Base-by-base conservation (phyloP, 2,888 invertebrate species). In the Papilio gigon region DNA sequence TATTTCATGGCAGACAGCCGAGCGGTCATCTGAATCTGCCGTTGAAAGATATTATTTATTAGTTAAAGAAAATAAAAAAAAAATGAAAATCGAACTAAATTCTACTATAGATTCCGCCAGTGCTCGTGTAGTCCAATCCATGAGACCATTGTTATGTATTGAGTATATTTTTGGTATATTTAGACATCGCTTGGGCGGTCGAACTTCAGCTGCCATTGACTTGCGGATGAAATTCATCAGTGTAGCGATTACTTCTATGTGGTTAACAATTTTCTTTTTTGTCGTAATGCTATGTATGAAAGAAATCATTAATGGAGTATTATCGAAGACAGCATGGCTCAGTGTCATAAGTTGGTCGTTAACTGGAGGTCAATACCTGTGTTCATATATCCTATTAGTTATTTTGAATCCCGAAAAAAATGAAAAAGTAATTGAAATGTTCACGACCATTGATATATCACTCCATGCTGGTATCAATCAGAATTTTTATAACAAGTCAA, bases 141-240 rank as follows among this genome's bases (percentile, higher is more conserved):
- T 75, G 33, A 78, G 75, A 67, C 82, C 83, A 1, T 70, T 78
- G 9, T 22, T 81, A 2, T 30, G 75, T 17, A 27, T 79, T 20
- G 85, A 86, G 72, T 75, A 77, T 65, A 40, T 72, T 12, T 83
- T 77, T 61, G 87, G 86, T 22, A 82, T 86, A 72, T 81, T 80
- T 40, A 74, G 86, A 73, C 82, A 82, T 67, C 74, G 76, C 30
- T 42, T 76, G 12, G 71, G 68, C 22, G 78, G 77, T 25, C 70
- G 76, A 25, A 35, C 84, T n/a, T 35, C 73, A 2, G 50, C 25
- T 2, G 71, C 75, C 2, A 75, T 82, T 25, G 78, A 65, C 27
- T 75, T 70, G 67, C 72, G 47, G 58, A 79, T 81, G 77, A 87
- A 84, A 72, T 8, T 74, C 0, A 74, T 78, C 9, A 76, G 78